Evolutionary conservation across 2,888 invertebrate species (phyloP).

Genomic region (Synergus umbraculus): DNA sequence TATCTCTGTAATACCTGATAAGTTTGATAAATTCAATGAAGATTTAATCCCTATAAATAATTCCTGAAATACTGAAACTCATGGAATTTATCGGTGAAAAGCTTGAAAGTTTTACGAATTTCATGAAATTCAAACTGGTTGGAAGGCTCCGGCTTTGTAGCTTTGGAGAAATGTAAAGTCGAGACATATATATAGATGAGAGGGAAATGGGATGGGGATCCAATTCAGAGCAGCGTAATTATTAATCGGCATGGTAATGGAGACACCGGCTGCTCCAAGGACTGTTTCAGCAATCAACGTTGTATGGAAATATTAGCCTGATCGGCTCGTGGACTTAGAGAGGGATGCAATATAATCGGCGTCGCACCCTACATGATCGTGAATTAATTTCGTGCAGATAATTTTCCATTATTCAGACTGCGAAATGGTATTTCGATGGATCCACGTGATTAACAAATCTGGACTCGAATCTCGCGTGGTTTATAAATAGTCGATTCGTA

Average conservation of each 20-base stretch:
- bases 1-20: background rate
- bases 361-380: conserved; percentile 54
- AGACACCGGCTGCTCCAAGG: conserved; percentile 40
- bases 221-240: conserved; percentile 54
- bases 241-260: conserved; percentile 54
- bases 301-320: conserved; percentile 56
- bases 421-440: conserved; percentile 62
- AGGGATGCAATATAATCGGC: conserved; percentile 57
- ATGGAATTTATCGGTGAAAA: background rate
- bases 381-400: conserved; percentile 65
- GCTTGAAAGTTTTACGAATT: conserved; percentile 27
- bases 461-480: conserved; percentile 52
- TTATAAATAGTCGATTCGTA: conserved; percentile 56
- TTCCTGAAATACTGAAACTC: background rate
- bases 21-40: background rate
- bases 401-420: conserved; percentile 68
- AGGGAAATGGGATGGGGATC: conserved; percentile 42
- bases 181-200: background rate
- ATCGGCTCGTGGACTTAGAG: conserved; percentile 53
- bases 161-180: background rate
- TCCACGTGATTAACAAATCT: conserved; percentile 51
- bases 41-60: background rate
- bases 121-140: conserved; percentile 44
- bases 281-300: conserved; percentile 41
- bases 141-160: background rate